phyloP scores from a whole-genome alignment of 2,113 vertebrate genomes.

The Corythornis vintsioides region DNA sequence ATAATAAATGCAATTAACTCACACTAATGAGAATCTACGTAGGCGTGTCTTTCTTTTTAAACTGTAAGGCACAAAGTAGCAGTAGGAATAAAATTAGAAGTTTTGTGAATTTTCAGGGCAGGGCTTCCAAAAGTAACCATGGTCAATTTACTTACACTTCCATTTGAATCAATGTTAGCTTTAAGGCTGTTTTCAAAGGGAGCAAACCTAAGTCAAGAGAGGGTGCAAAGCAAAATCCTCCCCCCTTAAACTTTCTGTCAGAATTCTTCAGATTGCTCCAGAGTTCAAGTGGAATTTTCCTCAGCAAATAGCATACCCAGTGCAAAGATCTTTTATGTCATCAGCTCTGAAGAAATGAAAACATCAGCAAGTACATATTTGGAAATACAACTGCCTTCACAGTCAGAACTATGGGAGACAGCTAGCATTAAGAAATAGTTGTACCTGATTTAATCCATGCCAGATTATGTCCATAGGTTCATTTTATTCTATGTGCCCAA shows the following conservation, averaged over 20 bases:
- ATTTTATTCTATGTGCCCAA: not conserved
- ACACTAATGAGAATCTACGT: not conserved
- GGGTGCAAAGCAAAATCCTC: constrained; percentile 35
- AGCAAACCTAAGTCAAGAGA: constrained; percentile 16
- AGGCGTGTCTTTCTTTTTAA: not conserved
- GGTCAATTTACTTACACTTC: not conserved
- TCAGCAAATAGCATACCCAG: constrained; percentile 29
- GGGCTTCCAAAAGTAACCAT: not conserved
- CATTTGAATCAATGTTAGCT: constrained; percentile 53
- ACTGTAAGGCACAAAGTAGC: not conserved
- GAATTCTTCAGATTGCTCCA: constrained; percentile 56
- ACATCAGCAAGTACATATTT: constrained; percentile 63
- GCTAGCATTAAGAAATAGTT: not conserved
- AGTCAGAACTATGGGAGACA: not conserved
- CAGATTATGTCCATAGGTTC: rapidly evolving
- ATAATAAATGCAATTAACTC: not conserved
- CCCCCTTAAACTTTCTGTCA: constrained; percentile 46
- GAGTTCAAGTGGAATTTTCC: constrained; percentile 71
- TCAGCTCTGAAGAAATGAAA: constrained; percentile 42
- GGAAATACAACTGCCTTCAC: constrained; percentile 35
- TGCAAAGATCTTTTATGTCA: constrained; percentile 52
- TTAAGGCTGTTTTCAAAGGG: constrained; percentile 30
- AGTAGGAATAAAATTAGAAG: not conserved
- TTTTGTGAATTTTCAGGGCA: not conserved
- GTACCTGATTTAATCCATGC: not conserved